phyloP scores from a whole-genome alignment of 1,140 invertebrate species.

The Zaprionus lachaisei region DNA sequence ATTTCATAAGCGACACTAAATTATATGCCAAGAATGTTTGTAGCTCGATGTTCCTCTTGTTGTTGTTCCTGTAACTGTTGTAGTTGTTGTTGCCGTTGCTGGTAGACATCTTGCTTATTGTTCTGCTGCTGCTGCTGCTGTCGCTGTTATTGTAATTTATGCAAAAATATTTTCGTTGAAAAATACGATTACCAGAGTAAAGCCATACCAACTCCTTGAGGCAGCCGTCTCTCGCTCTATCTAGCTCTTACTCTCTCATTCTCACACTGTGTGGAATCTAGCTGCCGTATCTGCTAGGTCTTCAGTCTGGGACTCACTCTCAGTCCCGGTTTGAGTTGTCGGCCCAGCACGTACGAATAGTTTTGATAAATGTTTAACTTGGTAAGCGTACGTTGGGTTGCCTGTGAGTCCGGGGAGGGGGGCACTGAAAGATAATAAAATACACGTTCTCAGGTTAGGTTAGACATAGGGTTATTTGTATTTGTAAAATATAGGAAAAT shows the following conservation, averaged over 20 bases:
- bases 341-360: constrained; percentile 57
- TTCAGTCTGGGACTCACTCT: background rate
- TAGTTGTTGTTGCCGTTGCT: constrained; percentile 45
- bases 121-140: constrained; percentile 52
- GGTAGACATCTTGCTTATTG: constrained; percentile 81
- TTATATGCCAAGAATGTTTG: constrained; percentile 74
- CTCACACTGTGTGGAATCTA: constrained; percentile 3
- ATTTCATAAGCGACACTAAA: constrained; percentile 83
- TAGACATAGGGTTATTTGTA: constrained; percentile 8
- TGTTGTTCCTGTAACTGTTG: constrained; percentile 35
- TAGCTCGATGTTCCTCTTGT: background rate
- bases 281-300: constrained; percentile 14
- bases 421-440: constrained; percentile 63
- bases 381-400: constrained; percentile 37
- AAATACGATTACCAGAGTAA: constrained; percentile 57
- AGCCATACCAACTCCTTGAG: constrained; percentile 43
- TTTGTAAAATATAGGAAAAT: background rate
- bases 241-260: background rate
- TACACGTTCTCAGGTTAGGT: constrained; percentile 55
- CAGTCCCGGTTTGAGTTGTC: constrained; percentile 12
- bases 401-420: constrained; percentile 4
- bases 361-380: constrained; percentile 59
- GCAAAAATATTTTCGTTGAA: constrained; percentile 80
- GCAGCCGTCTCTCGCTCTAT: constrained; percentile 4
- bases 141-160: constrained; percentile 79